Conservation (phyloP, 2,113 vertebrate genomes). For the Hydrochoerus hydrochaeris region DNA sequence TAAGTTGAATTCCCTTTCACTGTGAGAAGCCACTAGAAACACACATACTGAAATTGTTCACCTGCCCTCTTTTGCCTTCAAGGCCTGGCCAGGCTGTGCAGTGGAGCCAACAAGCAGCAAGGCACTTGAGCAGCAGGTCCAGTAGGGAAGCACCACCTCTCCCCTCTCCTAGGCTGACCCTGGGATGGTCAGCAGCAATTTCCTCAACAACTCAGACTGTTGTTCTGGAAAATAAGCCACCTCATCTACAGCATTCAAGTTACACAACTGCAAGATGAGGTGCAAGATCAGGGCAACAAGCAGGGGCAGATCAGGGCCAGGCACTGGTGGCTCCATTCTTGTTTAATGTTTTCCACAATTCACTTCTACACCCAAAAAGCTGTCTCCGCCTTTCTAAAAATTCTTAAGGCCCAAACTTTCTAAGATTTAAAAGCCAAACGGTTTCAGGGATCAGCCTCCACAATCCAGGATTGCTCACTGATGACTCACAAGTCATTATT, state of each 20-base stretch:
- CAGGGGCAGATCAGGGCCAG: background rate
- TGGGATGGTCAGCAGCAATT: background rate
- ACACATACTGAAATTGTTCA: background rate
- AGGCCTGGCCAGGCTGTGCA: background rate
- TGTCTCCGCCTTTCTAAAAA: background rate
- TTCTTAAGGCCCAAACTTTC: background rate
- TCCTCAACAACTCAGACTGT: slow-evolving; percentile 35
- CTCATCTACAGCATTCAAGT: background rate
- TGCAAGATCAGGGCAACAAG: slow-evolving; percentile 48
- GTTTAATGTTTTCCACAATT: background rate
- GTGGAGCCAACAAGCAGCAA: background rate
- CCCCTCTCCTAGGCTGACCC: background rate
- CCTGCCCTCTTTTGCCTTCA: background rate
- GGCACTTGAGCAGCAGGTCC: background rate
- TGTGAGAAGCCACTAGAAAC: background rate
- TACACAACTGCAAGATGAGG: slow-evolving; percentile 56
- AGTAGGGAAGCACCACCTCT: background rate
- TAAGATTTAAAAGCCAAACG: background rate
- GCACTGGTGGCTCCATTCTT: background rate
- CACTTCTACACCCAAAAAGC: background rate
- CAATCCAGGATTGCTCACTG: background rate
- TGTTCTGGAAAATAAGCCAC: slow-evolving; percentile 48
- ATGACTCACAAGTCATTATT: background rate
- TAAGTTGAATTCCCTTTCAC: background rate
- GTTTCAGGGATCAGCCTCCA: background rate